Evolutionary conservation across 2,888 invertebrate genomes (phyloP).

Genomic region (Plebejus argus): DNA sequence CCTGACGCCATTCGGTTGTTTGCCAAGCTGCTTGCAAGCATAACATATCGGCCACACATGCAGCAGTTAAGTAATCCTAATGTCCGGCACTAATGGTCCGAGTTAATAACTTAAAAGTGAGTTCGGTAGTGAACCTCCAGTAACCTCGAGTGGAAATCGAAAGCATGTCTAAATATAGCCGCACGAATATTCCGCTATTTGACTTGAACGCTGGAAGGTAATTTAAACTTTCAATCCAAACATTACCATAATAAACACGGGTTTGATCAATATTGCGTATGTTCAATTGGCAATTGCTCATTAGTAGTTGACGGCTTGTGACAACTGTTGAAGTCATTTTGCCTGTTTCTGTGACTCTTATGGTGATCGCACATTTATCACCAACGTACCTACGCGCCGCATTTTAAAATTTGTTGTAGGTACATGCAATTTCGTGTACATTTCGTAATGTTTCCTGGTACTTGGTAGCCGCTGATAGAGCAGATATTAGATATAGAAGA

Average conservation of each 20-base stretch:
- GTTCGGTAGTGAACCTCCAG: slow-evolving; percentile 37
- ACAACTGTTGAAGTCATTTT: background rate
- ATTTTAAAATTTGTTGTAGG: too few relatives aligned
- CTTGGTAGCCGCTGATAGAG: too few relatives aligned
- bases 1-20: too few relatives aligned
- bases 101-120: slow-evolving; percentile 39
- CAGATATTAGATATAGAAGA: too few relatives aligned
- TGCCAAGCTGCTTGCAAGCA: background rate
- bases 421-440: too few relatives aligned
- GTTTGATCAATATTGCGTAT: background rate
- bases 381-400: too few relatives aligned
- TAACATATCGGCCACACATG: background rate
- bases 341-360: too few relatives aligned
- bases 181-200: slow-evolving; percentile 35
- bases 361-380: too few relatives aligned
- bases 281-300: background rate
- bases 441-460: too few relatives aligned
- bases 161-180: slow-evolving; percentile 46
- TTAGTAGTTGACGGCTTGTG: background rate
- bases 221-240: slow-evolving; percentile 31
- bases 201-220: slow-evolving; percentile 34
- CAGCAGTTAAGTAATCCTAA: slow-evolving; percentile 16
- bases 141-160: slow-evolving; percentile 43
- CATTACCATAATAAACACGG: slow-evolving; percentile 11
- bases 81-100: slow-evolving; percentile 26